These are phyloP conservation scores for Netelia fuscicornis DNA, from an alignment of 2,888 invertebrate species.

Conservation along the genomic window DNA sequence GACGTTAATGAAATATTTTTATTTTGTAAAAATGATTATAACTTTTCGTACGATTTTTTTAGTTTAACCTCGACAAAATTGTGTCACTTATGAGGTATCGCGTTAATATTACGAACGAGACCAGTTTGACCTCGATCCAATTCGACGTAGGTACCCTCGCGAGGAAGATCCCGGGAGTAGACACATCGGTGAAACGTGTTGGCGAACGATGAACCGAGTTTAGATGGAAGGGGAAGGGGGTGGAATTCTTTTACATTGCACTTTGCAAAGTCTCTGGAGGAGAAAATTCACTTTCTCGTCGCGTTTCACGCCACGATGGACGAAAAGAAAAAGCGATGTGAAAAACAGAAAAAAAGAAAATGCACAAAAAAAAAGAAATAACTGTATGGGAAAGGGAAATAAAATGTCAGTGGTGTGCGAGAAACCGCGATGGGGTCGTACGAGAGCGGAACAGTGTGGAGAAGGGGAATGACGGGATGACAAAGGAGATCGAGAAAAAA, in stretches of 20 bases:
- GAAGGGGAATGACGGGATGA: conserved; percentile 6
- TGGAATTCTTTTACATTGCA: conserved; percentile 75
- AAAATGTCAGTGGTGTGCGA: conserved; percentile 34
- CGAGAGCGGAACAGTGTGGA: conserved; percentile 13
- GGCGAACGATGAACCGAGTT: conserved; percentile 73
- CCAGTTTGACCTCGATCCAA: conserved; percentile 20
- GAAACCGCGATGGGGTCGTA: conserved; percentile 23
- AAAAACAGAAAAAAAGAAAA: neutral
- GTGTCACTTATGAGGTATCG: no score
- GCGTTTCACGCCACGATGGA: conserved; percentile 64
- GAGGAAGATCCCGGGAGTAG: neutral
- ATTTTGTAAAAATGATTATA: no score
- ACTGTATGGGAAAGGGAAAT: conserved; percentile 6
- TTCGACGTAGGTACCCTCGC: conserved; percentile 3
- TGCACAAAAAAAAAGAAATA: conserved; percentile 32
- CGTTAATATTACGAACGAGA: conserved; percentile 20
- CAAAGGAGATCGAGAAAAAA: conserved; percentile 42
- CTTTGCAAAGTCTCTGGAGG: conserved; percentile 73
- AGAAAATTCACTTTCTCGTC: conserved; percentile 76
- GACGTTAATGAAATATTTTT: no score
- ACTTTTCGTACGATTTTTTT: no score
- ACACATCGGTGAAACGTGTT: conserved; percentile 21
- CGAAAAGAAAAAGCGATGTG: conserved; percentile 23
- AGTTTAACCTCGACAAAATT: no score
- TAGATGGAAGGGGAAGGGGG: conserved; percentile 69